A percentile compares a stretch with the other conserved stretches of the same genome.
Evolutionary conservation across 2,888 invertebrate species (phyloP).

Genomic region (Gymnosoma rotundatum): DNA sequence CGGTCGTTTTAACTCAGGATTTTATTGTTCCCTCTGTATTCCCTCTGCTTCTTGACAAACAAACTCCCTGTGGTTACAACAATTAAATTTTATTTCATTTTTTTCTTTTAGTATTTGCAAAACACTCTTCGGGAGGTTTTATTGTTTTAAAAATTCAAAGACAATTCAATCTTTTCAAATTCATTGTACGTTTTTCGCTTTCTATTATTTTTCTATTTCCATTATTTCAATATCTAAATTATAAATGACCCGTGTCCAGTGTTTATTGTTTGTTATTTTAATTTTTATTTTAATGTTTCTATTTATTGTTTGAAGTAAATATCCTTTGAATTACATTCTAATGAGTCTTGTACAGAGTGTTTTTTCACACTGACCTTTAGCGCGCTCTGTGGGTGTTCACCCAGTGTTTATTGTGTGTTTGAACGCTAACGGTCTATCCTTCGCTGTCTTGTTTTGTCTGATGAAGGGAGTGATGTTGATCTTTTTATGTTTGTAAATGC

Average conservation of each 20-base stretch:
- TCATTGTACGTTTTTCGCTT: conserved; percentile 16
- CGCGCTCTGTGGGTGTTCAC: conserved; percentile 42
- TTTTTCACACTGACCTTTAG: conserved; percentile 25
- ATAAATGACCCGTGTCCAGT: conserved; percentile 68
- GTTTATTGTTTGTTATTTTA: conserved; percentile 41
- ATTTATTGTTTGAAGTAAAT: conserved; percentile 38
- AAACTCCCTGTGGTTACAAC: conserved; percentile 68
- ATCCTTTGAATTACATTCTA: conserved; percentile 64
- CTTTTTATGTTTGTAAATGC: conserved; percentile 2
- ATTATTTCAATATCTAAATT: conserved; percentile 25
- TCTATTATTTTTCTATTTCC: conserved; percentile 14
- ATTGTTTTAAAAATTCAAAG: conserved; percentile 31
- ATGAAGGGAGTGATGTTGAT: conserved; percentile 46
- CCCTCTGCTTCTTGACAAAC: conserved; percentile 51
- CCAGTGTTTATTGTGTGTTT: conserved; percentile 28
- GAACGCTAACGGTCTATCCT: conserved; percentile 12
- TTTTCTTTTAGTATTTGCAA: conserved; percentile 55
- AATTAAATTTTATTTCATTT: conserved; percentile 61
- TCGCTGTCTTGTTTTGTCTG: conserved; percentile 8
- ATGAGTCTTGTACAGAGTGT: conserved; percentile 49
- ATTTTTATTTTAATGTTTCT: conserved; percentile 28
- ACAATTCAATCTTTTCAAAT: conserved; percentile 50
- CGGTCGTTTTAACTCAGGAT: not conserved
- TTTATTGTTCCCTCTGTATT: conserved; percentile 18
- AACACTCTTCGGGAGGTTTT: conserved; percentile 65